Base-by-base conservation (phyloP, 2,888 invertebrate species). In the Seira ritae region DNA sequence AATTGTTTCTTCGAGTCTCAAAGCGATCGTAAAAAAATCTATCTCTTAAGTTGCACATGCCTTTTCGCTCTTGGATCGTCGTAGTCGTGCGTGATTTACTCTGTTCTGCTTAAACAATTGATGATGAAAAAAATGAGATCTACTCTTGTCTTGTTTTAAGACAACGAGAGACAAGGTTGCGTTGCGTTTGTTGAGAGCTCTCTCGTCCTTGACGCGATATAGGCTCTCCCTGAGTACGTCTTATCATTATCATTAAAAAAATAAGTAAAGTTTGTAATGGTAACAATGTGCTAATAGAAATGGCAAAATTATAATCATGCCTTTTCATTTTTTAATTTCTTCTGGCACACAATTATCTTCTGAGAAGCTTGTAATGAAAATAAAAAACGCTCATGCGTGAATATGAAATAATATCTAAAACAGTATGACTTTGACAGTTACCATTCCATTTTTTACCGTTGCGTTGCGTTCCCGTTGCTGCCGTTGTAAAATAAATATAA, bases 71-170 rank as follows among this genome's bases (percentile, higher is more conserved):
- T n/a, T n/a, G n/a, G n/a, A n/a, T n/a, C n/a, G n/a, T n/a, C n/a
- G n/a, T n/a, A n/a, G 8, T 37, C 70, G 10, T 62, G 69, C 81
- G 81, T 81, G 81, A 81, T 81, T 75, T 81, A 81, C 81, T 81
- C 76, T 75, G 75, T 71, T 71, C 50, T 73, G 80, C 69, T 69
- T 69, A 60, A 75, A 80, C 72, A 80, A 69, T 50, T 46, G 65
- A 31, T 31, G n/a, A n/a, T n/a, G n/a, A 55, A 55, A 55, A 55
- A 55, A 55, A 55, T 55, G 55, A n/a, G 55, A 55, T 55, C 55
- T 55, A 42, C 55, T 55, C 1, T 12, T 55, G 31, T 31, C 8
- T 31, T 31, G 31, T 31, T 55, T 55, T 8, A 31, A 3, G 3
- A 55, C 42, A 6, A 72, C 20, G 24, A 77, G 68, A 37, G 69